Base-by-base conservation (phyloP, 2,888 invertebrate species). In the Scaptomyza parva region DNA sequence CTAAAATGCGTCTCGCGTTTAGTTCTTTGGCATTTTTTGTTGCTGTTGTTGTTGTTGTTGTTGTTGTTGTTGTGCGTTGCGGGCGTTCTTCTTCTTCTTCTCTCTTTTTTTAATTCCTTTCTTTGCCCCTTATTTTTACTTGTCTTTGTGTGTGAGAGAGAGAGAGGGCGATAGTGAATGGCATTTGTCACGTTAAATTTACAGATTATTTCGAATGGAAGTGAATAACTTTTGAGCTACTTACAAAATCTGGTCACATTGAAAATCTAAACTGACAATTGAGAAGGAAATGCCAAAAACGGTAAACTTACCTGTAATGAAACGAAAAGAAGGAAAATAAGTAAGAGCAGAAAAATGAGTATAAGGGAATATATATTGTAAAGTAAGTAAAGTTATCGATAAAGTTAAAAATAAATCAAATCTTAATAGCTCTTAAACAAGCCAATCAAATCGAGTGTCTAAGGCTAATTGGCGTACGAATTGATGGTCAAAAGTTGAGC, bases 251-350 rank as follows among this genome's bases (percentile, higher is more conserved):
- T 40, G 28, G 17, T 33, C 55, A 40, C 35, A 30, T 6, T 6
- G 54, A 28, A 18, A 51, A 37, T 57, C 35, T 43, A 17, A 44
- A 40, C 51, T 60, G 22, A 35, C 28, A 33, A 26, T 39, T 37
- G 20, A 54, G n/a, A 26, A 26, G 40, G 24, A 24, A n/a, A 57
- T 53, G 18, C 8, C 2, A n/a, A 33, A 33, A n/a, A 0, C n/a
- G n/a, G 9, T 18, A 30, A 60, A 85, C 82, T 87, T 78, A 87
- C 83, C 88, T 87, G 73, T 1, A 63, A 51, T 14, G 22, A 30
- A 39, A 57, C 18, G 43, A 17, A 2, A 48, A n/a, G 41, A 51
- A 6, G 14, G 9, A 3, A 7, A 18, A 26, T 61, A 30, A 51
- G 44, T 33, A 9, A 26, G 22, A 24, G 26, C 7, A 9, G 6